Evolutionary conservation across 2,113 vertebrate species (phyloP), one percentile per base, ranked within the genome.

Genomic region (Chamaetylas fuelleborni): DNA sequence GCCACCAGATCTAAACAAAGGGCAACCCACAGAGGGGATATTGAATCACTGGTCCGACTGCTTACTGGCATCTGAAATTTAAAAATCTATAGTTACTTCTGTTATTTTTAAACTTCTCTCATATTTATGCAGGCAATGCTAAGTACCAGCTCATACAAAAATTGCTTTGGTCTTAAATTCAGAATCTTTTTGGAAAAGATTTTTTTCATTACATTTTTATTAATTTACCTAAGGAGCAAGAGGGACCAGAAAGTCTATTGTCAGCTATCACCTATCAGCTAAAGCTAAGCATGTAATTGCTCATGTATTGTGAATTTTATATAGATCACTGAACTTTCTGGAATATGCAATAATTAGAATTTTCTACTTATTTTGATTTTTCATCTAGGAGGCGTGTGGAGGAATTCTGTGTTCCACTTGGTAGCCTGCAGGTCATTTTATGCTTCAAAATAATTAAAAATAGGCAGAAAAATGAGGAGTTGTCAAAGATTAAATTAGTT

Each of bases 401-500:
- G 10, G 29, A 62, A 83, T 77, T 77, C 60, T n/a, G n/a, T 47
- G 67, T 83, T 62, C 38, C 9, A 33, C 43, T 69, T 90, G 14
- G 23, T 58, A 83, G 60, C 48, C 69, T 74, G 58, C 8, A 34
- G 45, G 54, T 73, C 28, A 70, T 73, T 83, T 92, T 86, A 8
- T 86, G 26, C 26, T 70, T 81, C n/a, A 77, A 78, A 94, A 88
- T 88, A 91, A 86, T 73, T 81, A 79, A 73, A 91, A 83, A 53
- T 38, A 60, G 20, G 31, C 71, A 66, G 71, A 62, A 93, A 86
- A 93, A 74, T 51, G 51, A 61, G 43, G 9, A 42, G 9, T 22
- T 91, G 33, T 94, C 83, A 70, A 90, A 93, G 76, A 66, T 48
- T 8, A 93, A 93, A 83, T 71, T 47, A 58, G 22, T 94, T 88